Percentiles rank a stretch among this genome's conserved stretches.
Evolutionary conservation across 2,888 invertebrate species (phyloP).

Genomic region (Temnothorax rugatulus): DNA sequence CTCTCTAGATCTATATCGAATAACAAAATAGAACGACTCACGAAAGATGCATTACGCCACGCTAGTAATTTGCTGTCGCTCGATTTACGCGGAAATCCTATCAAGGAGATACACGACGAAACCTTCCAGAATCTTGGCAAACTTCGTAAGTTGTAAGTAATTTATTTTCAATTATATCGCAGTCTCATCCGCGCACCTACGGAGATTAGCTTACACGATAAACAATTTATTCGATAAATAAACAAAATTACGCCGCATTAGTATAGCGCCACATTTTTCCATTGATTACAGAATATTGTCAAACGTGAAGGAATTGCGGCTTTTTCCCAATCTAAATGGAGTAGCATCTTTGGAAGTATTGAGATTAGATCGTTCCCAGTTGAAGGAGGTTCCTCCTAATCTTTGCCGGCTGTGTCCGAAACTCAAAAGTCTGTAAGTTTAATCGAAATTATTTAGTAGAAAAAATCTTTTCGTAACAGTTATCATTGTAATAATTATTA

Average conservation of each 20-base stretch:
- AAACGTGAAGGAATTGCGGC: constrained; percentile 92
- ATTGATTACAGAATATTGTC: constrained; percentile 91
- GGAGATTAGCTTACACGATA: background rate
- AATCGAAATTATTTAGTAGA: background rate
- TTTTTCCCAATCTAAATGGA: constrained; percentile 95
- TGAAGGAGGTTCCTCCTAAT: constrained; percentile 90
- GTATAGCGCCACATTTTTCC: background rate
- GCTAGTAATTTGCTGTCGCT: constrained; percentile 91
- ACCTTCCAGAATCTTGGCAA: constrained; percentile 89
- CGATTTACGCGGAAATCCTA: constrained; percentile 91
- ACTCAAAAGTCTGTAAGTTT: constrained; percentile 94
- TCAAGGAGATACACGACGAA: constrained; percentile 79
- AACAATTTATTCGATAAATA: background rate
- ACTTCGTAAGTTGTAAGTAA: constrained; percentile 93
- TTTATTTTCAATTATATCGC: background rate
- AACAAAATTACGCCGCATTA: background rate
- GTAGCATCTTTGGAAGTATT: constrained; percentile 93
- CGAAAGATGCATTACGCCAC: constrained; percentile 90
- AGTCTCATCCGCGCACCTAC: background rate
- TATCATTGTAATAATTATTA: background rate
- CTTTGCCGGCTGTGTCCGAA: constrained; percentile 93
- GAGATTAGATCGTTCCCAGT: constrained; percentile 93
- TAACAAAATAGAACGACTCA: constrained; percentile 93
- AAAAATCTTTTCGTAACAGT: background rate
- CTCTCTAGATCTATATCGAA: constrained; percentile 91